Base-by-base conservation (phyloP, 2,113 vertebrate species). In the Myrmophylax atrothorax region DNA sequence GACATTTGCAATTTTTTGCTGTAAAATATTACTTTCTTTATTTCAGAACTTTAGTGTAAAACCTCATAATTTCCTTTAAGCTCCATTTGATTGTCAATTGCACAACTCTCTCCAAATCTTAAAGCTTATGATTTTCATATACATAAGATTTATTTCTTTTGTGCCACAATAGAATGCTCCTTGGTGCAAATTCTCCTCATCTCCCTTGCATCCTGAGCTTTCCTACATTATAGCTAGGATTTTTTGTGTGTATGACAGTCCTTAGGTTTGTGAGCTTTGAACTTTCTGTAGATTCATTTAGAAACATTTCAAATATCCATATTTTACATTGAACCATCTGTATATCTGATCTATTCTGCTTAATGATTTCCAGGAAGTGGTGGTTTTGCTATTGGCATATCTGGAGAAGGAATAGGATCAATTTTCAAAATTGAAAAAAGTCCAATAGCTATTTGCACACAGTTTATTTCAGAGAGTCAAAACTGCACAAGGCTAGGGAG, bases 31-130 rank as follows among this genome's bases (percentile, higher is more conserved):
- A 97, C 98, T 97, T 98, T 98, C 97, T 98, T 98, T 98, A 98
- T 98, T 98, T 98, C 97, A 96, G 92, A 97, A 98, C 97, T 98
- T 98, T 96, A 98, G 96, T 96, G 94, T 97, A 98, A 98, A 98
- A 98, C 96, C 97, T 97, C 89, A 58, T 98, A 98, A 98, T 98
- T 98, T 95, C 98, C 93, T 98, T 98, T 98, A 98, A 98, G 98
- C 97, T 98, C 98, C 98, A 98, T 98, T 98, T 98, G 98, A 98
- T 97, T 98, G 97, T 98, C 98, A 98, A 98, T 98, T 98, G 98
- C 98, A 98, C 98, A 98, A 98, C 98, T 98, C 97, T 97, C 96
- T 98, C 95, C 94, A 97, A 98, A 98, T 97, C 98, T 97, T 95
- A 96, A 97, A 93, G 97, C 97, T 97, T 97, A 96, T 97, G 95